Evolutionary conservation across 2,797 vertebrate species (phyloP).

Genomic region (Astyanax mexicanus): DNA sequence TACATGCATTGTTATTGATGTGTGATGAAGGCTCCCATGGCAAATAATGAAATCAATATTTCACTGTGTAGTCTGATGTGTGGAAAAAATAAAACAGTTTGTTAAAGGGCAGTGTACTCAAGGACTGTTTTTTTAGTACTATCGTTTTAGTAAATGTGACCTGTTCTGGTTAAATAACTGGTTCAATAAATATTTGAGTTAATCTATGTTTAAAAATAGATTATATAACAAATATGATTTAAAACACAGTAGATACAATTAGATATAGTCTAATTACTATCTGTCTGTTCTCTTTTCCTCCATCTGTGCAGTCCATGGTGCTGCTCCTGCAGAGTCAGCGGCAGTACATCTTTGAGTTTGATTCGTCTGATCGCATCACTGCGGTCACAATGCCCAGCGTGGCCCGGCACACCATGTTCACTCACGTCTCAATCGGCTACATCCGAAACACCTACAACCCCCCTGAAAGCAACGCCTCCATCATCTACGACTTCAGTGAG

Average conservation of each 20-base stretch:
- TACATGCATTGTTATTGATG: constrained; percentile 14
- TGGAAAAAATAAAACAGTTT: background rate
- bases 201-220: no score
- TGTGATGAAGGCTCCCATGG: background rate
- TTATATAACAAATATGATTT: background rate
- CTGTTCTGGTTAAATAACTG: background rate
- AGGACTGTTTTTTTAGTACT: no score
- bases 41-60: constrained; percentile 4
- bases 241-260: no score
- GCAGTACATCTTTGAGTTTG: constrained; percentile 98
- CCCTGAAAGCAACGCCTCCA: constrained; percentile 95
- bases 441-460: constrained; percentile 98
- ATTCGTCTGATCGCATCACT: constrained; percentile 89
- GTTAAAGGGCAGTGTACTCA: background rate
- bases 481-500: constrained; percentile 96
- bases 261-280: background rate
- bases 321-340: constrained; percentile 97
- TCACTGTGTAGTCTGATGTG: background rate
- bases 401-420: constrained; percentile 97
- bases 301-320: constrained; percentile 92
- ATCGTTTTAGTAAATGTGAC: no score
- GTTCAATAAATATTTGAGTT: no score
- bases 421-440: constrained; percentile 95
- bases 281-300: constrained; percentile 13
- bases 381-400: constrained; percentile 99